Percentiles rank a stretch among this genome's conserved stretches.
Conservation (phyloP, 2,113 vertebrate genomes). For the Genyomyrus donnyi region DNA sequence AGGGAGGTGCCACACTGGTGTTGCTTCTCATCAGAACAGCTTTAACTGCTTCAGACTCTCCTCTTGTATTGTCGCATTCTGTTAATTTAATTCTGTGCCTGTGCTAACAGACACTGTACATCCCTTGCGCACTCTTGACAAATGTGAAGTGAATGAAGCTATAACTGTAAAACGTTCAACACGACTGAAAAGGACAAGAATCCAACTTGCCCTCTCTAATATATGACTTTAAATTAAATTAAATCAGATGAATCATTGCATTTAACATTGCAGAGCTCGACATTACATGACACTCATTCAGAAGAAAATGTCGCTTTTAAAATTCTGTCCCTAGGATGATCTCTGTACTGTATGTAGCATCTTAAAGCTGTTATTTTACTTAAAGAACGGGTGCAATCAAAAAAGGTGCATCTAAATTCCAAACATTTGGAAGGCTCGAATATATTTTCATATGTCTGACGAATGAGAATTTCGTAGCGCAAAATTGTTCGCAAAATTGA, state of each 20-base stretch:
- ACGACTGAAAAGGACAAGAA: background rate
- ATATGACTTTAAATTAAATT: too few relatives aligned
- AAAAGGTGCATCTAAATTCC: too few relatives aligned
- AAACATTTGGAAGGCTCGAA: background rate
- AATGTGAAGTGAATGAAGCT: background rate
- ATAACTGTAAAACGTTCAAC: too few relatives aligned
- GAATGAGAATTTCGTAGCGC: background rate
- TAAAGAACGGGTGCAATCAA: too few relatives aligned
- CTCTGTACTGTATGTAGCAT: too few relatives aligned
- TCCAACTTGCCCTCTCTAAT: background rate
- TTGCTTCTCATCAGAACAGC: background rate
- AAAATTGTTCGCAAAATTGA: background rate
- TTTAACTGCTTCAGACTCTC: background rate
- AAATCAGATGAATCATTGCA: too few relatives aligned
- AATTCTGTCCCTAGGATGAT: background rate
- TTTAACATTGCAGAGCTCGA: background rate
- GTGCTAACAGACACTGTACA: too few relatives aligned
- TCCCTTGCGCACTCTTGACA: too few relatives aligned
- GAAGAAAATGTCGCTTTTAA: background rate
- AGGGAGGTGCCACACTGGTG: background rate
- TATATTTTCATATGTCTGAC: background rate
- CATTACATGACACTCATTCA: background rate
- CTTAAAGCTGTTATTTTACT: background rate
- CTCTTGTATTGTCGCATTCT: too few relatives aligned
- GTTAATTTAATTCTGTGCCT: too few relatives aligned